phyloP scores from a whole-genome alignment of 2,888 invertebrate species.

The Eristalis tenax region DNA sequence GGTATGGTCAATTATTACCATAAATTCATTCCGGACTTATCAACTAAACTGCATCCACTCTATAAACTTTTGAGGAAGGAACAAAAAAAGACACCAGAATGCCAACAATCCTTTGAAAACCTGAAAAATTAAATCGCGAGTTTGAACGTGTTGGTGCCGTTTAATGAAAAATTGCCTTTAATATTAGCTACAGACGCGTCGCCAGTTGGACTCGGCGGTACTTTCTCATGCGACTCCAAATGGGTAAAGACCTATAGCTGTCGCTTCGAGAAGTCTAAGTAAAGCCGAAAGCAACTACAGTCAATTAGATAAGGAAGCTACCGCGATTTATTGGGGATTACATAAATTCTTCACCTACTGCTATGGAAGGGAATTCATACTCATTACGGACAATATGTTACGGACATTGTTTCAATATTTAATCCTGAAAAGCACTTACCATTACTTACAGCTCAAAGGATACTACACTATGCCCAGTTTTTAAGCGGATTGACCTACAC shows the following conservation, averaged over 20 bases:
- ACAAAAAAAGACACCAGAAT: conserved; percentile 37
- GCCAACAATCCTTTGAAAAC: conserved; percentile 72
- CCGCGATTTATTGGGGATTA: conserved; percentile 29
- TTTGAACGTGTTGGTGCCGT: conserved; percentile 68
- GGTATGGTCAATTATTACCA: conserved; percentile 48
- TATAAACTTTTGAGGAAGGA: conserved; percentile 39
- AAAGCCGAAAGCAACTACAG: neutral
- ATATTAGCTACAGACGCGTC: conserved; percentile 73
- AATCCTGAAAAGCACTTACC: conserved; percentile 60
- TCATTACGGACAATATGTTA: conserved; percentile 55
- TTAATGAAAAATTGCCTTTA: conserved; percentile 60
- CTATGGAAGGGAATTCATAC: conserved; percentile 56
- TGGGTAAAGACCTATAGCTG: conserved; percentile 55
- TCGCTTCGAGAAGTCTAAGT: conserved; percentile 7
- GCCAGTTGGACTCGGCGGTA: conserved; percentile 54
- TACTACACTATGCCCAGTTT: conserved; percentile 62
- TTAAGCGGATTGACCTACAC: conserved; percentile 65
- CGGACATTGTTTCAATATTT: conserved; percentile 56
- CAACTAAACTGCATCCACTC: conserved; percentile 17
- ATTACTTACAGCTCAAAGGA: conserved; percentile 55
- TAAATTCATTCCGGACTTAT: conserved; percentile 41
- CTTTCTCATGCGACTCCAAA: conserved; percentile 56
- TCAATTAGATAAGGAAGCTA: neutral
- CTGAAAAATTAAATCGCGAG: conserved; percentile 74
- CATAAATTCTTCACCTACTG: conserved; percentile 56